A percentile compares a stretch with the other conserved stretches of the same genome.
These are phyloP conservation scores for Andrena bucephala DNA, from an alignment of 2,888 invertebrate genomes.

Conservation along the genomic window DNA sequence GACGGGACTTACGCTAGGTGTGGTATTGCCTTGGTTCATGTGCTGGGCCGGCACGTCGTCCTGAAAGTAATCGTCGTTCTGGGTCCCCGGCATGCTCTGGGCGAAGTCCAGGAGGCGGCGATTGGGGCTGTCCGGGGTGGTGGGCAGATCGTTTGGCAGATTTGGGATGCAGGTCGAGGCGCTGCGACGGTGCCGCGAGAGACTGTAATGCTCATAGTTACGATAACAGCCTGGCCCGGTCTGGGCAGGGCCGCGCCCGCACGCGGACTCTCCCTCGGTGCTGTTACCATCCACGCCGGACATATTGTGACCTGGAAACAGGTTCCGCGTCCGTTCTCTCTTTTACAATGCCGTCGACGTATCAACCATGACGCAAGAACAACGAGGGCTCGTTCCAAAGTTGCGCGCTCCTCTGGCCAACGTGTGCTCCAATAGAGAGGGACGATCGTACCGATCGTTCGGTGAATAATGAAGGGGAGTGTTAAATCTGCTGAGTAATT, in stretches of 20 bases:
- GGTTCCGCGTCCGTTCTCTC: slow-evolving; percentile 50
- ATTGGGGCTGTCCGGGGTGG: slow-evolving; percentile 83
- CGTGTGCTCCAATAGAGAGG: slow-evolving; percentile 17
- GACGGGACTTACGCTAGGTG: slow-evolving; percentile 82
- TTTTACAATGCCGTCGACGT: slow-evolving; percentile 20
- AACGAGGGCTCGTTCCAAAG: slow-evolving; percentile 16
- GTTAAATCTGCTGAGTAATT: not conserved
- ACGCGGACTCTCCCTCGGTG: slow-evolving; percentile 89
- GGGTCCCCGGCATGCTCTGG: slow-evolving; percentile 81
- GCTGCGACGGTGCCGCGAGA: slow-evolving; percentile 85
- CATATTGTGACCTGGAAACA: slow-evolving; percentile 93
- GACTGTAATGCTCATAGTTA: slow-evolving; percentile 90
- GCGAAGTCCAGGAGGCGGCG: slow-evolving; percentile 83
- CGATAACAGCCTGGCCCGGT: slow-evolving; percentile 92
- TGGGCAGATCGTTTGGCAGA: slow-evolving; percentile 82
- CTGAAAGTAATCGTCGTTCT: slow-evolving; percentile 82
- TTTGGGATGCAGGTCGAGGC: slow-evolving; percentile 85
- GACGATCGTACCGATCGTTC: not conserved
- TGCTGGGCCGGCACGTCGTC: slow-evolving; percentile 82
- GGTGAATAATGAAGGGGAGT: not conserved
- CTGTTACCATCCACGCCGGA: slow-evolving; percentile 95
- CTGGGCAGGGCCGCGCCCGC: slow-evolving; percentile 89
- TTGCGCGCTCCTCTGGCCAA: slow-evolving; percentile 5
- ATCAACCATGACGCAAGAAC: slow-evolving; percentile 59
- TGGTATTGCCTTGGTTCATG: slow-evolving; percentile 81